Base-by-base conservation (phyloP, 2,797 vertebrate genomes). In the Helarctos malayanus region DNA sequence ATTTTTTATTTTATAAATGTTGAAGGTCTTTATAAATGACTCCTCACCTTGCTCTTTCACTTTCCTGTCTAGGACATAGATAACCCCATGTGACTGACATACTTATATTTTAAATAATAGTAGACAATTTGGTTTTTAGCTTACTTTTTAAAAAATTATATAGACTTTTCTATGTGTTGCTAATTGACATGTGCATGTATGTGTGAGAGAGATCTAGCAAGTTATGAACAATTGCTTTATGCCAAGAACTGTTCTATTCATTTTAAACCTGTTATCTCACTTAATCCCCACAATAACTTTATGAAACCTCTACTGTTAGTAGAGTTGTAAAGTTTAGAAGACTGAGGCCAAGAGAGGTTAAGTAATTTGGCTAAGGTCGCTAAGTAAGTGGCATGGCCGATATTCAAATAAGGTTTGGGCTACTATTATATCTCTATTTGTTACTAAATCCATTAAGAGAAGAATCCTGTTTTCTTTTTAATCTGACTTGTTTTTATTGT, bases 1-100 rank as follows among this genome's bases (percentile, higher is more conserved):
- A 14, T 82, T 69, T 93, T 81, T 71, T 75, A 49, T 59, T 52
- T 93, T 84, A 92, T 65, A 92, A 89, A 69, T 23, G 54, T 94
- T n/a, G 7, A 82, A 86, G 52, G 10, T 76, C 38, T 78, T 95
- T 86, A 65, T 27, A 78, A 95, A 65, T 89, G 80, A 94, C 41
- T 82, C 49, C 10, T 89, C 38, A 25, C 21, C 12, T 86, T 35
- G 16, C 94, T 23, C 49, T 93, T 93, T 45, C 21, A 61, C 9
- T 95, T 88, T 80, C 63, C 68, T 84, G 69, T 91, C 35, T 69
- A 91, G 27, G 23, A 25, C 2, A 23, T 38, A 83, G 69, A 59
- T 81, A 89, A 81, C 92, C 14, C 19, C 75, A 61, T 18, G 35
- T 71, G 38, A 91, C 29, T 65, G 47, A 80, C 32, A 91, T 52